Evolutionary conservation across 2,888 invertebrate genomes (phyloP), one percentile per base, ranked within the genome.

Genomic region (Sarcophaga variegata): DNA sequence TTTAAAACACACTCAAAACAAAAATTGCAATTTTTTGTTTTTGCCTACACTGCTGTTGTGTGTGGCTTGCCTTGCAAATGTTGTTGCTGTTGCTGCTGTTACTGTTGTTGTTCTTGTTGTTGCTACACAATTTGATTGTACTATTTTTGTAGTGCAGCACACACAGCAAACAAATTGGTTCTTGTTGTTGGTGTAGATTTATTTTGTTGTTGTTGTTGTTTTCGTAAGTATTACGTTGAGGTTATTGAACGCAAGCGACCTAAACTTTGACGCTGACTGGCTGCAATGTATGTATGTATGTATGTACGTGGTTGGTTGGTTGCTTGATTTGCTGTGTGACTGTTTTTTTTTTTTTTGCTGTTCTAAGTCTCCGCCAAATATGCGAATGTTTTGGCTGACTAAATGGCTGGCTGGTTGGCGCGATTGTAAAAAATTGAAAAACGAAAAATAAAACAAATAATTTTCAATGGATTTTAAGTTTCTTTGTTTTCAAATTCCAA

Each of bases 241-340:
- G 88, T 92, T 92, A 92, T 92, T 92, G 92, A 92, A 92, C 92
- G 92, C 90, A 91, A 91, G 91, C 92, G 92, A 92, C 92, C 92
- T 91, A 92, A 91, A 87, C 87, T 87, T 87, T 87, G 84, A 81
- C 54, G 54, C 86, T 86, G 86, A 83, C 92, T 91, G 84, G 76
- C 89, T 90, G 90, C 90, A 90, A 89, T n/a, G 69, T 66, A 20
- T 80, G 74, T 78, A 77, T 67, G 79, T 71, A 89, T n/a, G 69
- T 66, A 20, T 80, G 74, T 78, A 77, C 71, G 79, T 71, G 37
- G 37, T 37, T 80, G 63, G 14, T 71, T 54, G 54, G 4, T 80
- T 27, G 67, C 22, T 60, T 59, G 49, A 77, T n/a, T 66, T 22
- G 22, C 27, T 66, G 17, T 76, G 14, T 54, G 25, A 66, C 54